A percentile compares a stretch with the other conserved stretches of the same genome.
phyloP scores from a whole-genome alignment of 2,888 invertebrate species.

The Luperina testacea region DNA sequence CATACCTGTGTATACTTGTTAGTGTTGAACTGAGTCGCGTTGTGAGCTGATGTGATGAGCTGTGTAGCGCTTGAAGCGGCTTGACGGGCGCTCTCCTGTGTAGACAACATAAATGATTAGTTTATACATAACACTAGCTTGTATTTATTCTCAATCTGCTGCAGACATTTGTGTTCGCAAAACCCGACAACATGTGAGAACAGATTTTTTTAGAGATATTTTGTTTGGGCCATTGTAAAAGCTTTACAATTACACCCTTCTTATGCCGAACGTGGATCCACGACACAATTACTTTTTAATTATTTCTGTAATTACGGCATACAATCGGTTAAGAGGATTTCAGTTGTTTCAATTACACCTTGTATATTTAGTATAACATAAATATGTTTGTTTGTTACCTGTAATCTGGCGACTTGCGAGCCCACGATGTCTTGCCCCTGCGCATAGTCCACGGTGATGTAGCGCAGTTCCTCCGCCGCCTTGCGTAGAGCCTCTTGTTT shows the following conservation, averaged over 20 bases:
- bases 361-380: too few relatives aligned
- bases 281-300: too few relatives aligned
- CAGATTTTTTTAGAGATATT: too few relatives aligned
- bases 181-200: too few relatives aligned
- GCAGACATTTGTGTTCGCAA: background rate
- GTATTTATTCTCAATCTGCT: background rate
- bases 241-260: too few relatives aligned
- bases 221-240: too few relatives aligned
- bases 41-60: conserved; percentile 96
- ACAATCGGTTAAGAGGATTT: too few relatives aligned
- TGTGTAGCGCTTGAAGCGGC: conserved; percentile 97
- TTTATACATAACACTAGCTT: background rate
- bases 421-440: conserved; percentile 92
- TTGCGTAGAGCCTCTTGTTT: conserved; percentile 95
- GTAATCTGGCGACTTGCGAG: conserved; percentile 89
- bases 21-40: conserved; percentile 93
- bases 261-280: too few relatives aligned
- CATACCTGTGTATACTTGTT: conserved; percentile 90
- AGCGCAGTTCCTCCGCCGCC: conserved; percentile 98
- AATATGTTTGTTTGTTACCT: conserved; percentile 75
- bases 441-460: conserved; percentile 96
- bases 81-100: conserved; percentile 94
- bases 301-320: too few relatives aligned
- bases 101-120: background rate
- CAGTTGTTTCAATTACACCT: too few relatives aligned